These are phyloP conservation scores for Diploscapter pachys DNA, from an alignment of 1,140 invertebrate species.

Conservation along the genomic window DNA sequence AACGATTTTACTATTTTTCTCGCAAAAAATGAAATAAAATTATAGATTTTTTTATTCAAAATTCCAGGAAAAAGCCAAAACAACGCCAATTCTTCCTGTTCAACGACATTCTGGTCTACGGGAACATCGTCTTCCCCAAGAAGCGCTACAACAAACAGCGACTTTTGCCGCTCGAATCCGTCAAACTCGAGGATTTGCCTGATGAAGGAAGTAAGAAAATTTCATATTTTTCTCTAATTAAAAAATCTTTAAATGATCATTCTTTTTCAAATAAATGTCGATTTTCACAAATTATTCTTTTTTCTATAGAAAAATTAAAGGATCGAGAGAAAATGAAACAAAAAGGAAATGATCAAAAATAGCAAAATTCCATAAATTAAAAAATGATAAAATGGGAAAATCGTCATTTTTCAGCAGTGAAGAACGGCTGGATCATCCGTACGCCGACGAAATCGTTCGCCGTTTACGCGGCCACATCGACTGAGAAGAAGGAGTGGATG, in stretches of 20 bases:
- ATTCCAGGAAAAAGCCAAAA: constrained; percentile 84
- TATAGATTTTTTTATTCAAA: background rate
- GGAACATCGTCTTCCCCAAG: constrained; percentile 96
- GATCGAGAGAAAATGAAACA: too few species aligned
- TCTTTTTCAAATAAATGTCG: too few species aligned
- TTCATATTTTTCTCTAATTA: background rate
- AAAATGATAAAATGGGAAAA: too few species aligned
- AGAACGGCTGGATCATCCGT: constrained; percentile 95
- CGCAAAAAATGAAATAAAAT: background rate
- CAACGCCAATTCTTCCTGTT: constrained; percentile 96
- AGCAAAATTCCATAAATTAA: too few species aligned
- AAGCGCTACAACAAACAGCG: constrained; percentile 98
- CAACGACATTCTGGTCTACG: constrained; percentile 97
- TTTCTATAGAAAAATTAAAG: too few species aligned
- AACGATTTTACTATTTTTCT: background rate
- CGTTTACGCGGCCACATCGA: constrained; percentile 94
- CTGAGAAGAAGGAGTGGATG: constrained; percentile 99
- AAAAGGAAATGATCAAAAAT: too few species aligned
- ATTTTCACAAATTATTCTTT: too few species aligned
- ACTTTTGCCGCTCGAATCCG: constrained; percentile 93
- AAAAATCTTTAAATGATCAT: background rate
- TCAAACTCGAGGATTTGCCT: constrained; percentile 86
- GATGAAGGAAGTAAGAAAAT: constrained; percentile 75
- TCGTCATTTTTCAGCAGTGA: constrained; percentile 64
- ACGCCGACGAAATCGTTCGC: constrained; percentile 97